Percentiles rank a stretch among this genome's conserved stretches.
Evolutionary conservation across 2,888 invertebrate genomes (phyloP).

Genomic region (Zaprionus bogoriensis): DNA sequence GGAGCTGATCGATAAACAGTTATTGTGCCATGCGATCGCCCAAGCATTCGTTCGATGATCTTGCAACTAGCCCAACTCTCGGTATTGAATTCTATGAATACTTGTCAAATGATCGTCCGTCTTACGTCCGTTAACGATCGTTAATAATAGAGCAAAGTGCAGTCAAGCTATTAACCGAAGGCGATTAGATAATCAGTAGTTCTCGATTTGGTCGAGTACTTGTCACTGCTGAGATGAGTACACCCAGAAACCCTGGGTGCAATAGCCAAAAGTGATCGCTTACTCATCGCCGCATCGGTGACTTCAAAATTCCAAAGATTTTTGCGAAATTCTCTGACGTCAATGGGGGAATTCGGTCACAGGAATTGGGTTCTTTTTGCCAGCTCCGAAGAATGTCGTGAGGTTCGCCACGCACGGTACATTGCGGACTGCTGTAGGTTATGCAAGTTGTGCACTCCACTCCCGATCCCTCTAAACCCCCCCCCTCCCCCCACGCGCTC

Average conservation of each 20-base stretch:
- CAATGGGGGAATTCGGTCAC: conserved; percentile 8
- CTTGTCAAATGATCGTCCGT: no score
- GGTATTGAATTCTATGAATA: no score
- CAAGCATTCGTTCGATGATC: not conserved
- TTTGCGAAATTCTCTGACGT: conserved; percentile 17
- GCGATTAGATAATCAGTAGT: no score
- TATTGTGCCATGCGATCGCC: not conserved
- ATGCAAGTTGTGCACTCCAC: conserved; percentile 4
- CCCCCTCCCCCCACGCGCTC: not conserved
- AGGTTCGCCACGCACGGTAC: no score
- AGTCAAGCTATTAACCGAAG: not conserved
- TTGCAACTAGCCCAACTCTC: no score
- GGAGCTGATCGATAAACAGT: not conserved
- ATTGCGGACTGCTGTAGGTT: not conserved
- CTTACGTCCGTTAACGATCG: not conserved
- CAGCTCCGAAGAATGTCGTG: no score
- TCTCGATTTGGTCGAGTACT: no score
- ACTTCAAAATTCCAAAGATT: conserved; percentile 26
- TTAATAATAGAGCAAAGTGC: not conserved
- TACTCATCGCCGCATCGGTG: conserved; percentile 30
- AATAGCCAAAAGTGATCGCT: conserved; percentile 2
- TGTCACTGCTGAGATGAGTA: no score
- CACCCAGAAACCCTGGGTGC: no score
- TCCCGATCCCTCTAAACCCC: not conserved
- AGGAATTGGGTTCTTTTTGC: not conserved